Evolutionary conservation across 2,888 invertebrate species (phyloP), one percentile per base, ranked within the genome.

Genomic region (Synergus laeviventris): DNA sequence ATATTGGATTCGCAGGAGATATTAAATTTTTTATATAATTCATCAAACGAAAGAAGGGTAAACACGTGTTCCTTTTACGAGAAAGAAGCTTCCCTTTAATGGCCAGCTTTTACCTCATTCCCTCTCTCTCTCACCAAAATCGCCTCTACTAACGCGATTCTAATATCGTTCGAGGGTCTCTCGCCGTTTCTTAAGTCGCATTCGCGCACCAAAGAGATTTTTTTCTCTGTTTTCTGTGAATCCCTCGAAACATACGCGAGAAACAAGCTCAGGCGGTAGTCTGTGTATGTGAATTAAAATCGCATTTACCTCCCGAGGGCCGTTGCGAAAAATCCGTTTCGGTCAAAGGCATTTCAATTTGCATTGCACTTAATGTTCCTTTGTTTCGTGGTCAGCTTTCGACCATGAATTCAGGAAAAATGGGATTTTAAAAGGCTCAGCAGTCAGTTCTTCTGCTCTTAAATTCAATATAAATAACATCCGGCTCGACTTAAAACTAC

Each of bases 311-410:
- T 45, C 49, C n/a, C 31, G 31, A 70, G 70, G 31, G 31, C 31
- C 49, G 21, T 24, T 31, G 70, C 5, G 49, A 31, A 70, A 70
- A 70, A 70, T 70, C 70, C 70, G 49, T 49, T 70, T 49, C 45
- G 70, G 70, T 70, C 70, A 70, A 70, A 45, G 70, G 70, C 21
- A 70, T 70, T 70, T 70, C 70, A 70, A 70, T 70, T 49, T 49
- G 70, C 70, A 70, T 70, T 70, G 49, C 70, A 70, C 49, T 70
- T 70, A 70, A 70, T 70, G 70, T 70, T 49, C 70, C 70, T 70
- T 70, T 70, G 70, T 70, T 70, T 49, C 45, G 70, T n/a, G 70
- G 70, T 49, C 70, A 70, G 49, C 45, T 31, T 16, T 49, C 14
- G 31, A n/a, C 14, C n/a, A 36, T n/a, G 11, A 16, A 11, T 45